Evolutionary conservation across 37 sponge, comb jelly and placozoan genomes (phyloP).

Genomic region (Aphrocallistes beatrix): DNA sequence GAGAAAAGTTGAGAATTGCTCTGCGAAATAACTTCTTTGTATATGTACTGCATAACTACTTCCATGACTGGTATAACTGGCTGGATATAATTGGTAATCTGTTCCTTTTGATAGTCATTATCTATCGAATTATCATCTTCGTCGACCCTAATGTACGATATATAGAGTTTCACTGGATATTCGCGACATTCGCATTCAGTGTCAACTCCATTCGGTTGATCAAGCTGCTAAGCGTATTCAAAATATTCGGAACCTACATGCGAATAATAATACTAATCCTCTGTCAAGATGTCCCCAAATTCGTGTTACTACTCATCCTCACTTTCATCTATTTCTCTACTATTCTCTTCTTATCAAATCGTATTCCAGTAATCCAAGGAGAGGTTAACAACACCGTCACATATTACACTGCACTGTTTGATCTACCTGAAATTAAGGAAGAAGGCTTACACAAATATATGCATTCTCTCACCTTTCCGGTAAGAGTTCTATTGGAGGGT

Average conservation of each 20-base stretch:
- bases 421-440: background rate
- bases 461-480: background rate
- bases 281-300: background rate
- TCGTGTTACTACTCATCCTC: slow-evolving; percentile 1
- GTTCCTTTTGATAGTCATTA: background rate
- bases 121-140: background rate
- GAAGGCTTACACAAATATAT: background rate
- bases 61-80: slow-evolving; percentile 13
- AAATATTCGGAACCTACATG: background rate
- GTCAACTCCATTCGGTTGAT: background rate
- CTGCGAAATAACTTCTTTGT: background rate
- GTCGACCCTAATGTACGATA: background rate
- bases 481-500: background rate
- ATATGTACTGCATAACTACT: background rate
- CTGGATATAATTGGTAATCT: background rate
- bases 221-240: background rate
- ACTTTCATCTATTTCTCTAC: background rate
- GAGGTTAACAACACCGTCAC: background rate
- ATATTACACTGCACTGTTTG: background rate
- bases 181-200: background rate
- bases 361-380: background rate
- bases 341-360: background rate
- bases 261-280: background rate
- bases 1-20: background rate
- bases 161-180: background rate